These are phyloP conservation scores for Apis dorsata DNA, from an alignment of 1,140 invertebrate species.

Conservation along the genomic window DNA sequence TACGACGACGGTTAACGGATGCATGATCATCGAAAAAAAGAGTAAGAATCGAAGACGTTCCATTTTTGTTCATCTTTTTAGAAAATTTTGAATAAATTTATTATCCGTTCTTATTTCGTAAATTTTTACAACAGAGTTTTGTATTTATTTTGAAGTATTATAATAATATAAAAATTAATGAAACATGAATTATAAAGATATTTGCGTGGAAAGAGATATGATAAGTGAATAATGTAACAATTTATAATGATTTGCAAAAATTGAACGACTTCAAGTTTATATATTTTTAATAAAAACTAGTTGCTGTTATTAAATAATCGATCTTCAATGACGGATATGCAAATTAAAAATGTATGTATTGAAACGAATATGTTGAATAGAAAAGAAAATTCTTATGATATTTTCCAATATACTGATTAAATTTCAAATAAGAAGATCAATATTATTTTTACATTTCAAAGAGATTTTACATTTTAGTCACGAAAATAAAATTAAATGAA, in stretches of 20 bases:
- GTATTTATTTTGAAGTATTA: too few species aligned
- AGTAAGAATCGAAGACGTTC: too few species aligned
- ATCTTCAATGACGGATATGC: not conserved
- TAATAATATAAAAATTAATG: too few species aligned
- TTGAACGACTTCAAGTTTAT: not conserved
- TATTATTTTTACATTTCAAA: not conserved
- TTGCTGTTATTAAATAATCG: not conserved
- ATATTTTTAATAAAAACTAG: not conserved
- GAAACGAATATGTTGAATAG: conserved; percentile 32
- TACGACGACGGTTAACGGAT: too few species aligned
- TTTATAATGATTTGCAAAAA: too few species aligned
- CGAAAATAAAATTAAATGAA: conserved; percentile 46
- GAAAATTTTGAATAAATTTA: too few species aligned
- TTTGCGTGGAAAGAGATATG: too few species aligned
- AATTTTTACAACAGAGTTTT: not conserved
- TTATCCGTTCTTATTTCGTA: too few species aligned
- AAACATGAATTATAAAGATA: too few species aligned
- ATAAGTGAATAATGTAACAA: too few species aligned
- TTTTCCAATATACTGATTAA: conserved; percentile 1
- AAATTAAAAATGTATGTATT: conserved; percentile 6
- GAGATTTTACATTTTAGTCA: not conserved
- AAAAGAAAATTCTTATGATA: conserved; percentile 27
- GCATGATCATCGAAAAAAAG: too few species aligned
- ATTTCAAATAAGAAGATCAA: not conserved
- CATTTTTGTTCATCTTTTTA: too few species aligned